Base-by-base conservation (phyloP, 2,797 vertebrate species). In the Gephyroberyx darwinii region DNA sequence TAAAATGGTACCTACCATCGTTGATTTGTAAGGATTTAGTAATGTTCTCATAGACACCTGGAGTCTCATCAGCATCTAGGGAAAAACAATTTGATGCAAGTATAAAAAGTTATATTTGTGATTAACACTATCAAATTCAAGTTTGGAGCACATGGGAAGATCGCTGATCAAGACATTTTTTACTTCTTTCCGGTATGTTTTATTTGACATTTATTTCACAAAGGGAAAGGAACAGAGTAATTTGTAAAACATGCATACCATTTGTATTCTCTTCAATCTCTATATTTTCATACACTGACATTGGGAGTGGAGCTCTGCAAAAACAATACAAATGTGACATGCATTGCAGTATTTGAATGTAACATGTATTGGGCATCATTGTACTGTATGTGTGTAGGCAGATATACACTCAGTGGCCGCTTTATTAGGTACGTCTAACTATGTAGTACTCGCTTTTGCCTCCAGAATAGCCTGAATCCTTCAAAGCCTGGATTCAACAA, bases 31-130 rank as follows among this genome's bases (percentile, higher is more conserved):
- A 1, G 0, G 73, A 58, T 2, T 35, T 4, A 39, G 65, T 66
- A 19, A 88, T 13, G 16, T 91, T 91, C 12, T 16, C 82, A 8
- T 91, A 90, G 43, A 86, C 19, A 0, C 19, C 62, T 1, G 43
- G 53, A 47, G 2, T 1, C 19, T 59, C 20, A 39, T 22, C 30
- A 0, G 2, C 26, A 12, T 55, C 88, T 89, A 0, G 20, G 66
- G 19, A 63, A 45, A 79, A 8, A 58, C 16, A 80, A 17, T 19
- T 12, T 22, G 30, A 33, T 9, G 0, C 0, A 19, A 0, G 20
- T 0, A 6, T 0, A 35, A 22, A 16, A 16, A 17, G 16, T 5
- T 9, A 45, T 1, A 53, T 53, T 35, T 41, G 37, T 8, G 17
- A 20, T 5, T 53, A 12, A 33, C 17, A 41, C n/a, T 35, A 4